These are phyloP conservation scores for Fukomys damarensis DNA, from an alignment of 2,113 vertebrate species.

Conservation along the genomic window DNA sequence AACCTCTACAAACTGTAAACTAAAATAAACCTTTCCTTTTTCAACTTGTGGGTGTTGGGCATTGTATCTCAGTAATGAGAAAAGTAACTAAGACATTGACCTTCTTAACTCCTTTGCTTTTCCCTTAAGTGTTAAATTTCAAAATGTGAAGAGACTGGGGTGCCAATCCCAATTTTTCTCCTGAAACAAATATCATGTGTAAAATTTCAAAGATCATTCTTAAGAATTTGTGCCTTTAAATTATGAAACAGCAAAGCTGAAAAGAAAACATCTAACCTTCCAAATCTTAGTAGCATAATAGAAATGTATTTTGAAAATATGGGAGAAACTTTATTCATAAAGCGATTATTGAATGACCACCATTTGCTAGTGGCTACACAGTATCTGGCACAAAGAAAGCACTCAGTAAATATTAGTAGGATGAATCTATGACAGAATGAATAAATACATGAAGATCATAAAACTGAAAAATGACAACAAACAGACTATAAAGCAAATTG, in stretches of 20 bases:
- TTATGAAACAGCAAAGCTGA: constrained; percentile 30
- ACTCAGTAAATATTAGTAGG: not conserved
- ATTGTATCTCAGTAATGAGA: not conserved
- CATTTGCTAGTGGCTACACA: not conserved
- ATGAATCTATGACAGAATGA: not conserved
- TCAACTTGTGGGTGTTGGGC: not conserved
- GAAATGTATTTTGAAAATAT: constrained; percentile 32
- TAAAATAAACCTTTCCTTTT: not conserved
- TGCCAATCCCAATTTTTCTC: constrained; percentile 31
- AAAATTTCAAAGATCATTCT: constrained; percentile 68
- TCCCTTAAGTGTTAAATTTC: constrained; percentile 13
- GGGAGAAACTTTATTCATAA: constrained; percentile 20
- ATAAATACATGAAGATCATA: not conserved
- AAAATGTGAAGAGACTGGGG: not conserved
- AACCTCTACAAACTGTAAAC: not conserved
- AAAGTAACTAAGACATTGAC: not conserved
- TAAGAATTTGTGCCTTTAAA: constrained; percentile 58
- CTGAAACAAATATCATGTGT: constrained; percentile 50
- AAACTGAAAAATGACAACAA: constrained; percentile 22
- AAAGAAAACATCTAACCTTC: constrained; percentile 30
- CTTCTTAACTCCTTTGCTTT: constrained; percentile 14
- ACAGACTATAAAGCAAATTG: not conserved
- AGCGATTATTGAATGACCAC: not conserved
- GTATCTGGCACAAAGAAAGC: not conserved
- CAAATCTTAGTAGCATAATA: constrained; percentile 31